A percentile compares a stretch with the other conserved stretches of the same genome.
Conservation (phyloP, 2,113 vertebrate species). For the Engystomops pustulosus region DNA sequence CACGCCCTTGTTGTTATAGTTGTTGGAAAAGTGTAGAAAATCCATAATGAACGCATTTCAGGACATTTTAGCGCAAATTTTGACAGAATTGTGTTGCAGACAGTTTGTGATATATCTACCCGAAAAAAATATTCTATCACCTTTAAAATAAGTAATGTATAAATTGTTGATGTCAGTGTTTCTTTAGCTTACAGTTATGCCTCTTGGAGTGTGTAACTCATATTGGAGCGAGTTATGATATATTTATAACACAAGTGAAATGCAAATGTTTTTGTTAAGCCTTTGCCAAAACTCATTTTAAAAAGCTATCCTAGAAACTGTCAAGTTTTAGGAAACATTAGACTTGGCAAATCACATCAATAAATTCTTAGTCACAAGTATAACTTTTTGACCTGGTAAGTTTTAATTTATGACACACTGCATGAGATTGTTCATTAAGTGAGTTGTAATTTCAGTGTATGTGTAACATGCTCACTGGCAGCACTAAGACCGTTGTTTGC, state of each 20-base stretch:
- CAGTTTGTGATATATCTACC: too few relatives aligned
- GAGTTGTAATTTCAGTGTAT: background rate
- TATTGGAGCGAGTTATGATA: conserved; percentile 15
- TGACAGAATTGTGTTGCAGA: too few relatives aligned
- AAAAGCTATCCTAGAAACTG: conserved; percentile 8
- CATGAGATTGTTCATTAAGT: background rate
- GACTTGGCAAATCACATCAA: conserved; percentile 37
- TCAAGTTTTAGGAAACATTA: conserved; percentile 45
- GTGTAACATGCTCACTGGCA: too few relatives aligned
- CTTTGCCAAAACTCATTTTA: conserved; percentile 36
- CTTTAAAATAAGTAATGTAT: too few relatives aligned
- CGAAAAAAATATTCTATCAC: too few relatives aligned
- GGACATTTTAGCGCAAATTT: too few relatives aligned
- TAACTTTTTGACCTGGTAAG: conserved; percentile 28
- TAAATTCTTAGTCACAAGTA: conserved; percentile 20
- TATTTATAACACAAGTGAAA: conserved; percentile 45
- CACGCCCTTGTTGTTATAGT: too few relatives aligned
- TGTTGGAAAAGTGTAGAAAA: too few relatives aligned
- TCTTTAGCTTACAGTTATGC: background rate
- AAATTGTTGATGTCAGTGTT: too few relatives aligned
- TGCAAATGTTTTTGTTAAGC: conserved; percentile 47
- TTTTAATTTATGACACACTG: conserved; percentile 31
- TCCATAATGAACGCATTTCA: too few relatives aligned
- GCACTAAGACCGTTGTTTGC: too few relatives aligned
- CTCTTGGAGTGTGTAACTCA: conserved; percentile 23